A percentile compares a stretch with the other conserved stretches of the same genome.
Conservation (phyloP, 2,888 invertebrate genomes). For the Hirtodrosophila trivittata region DNA sequence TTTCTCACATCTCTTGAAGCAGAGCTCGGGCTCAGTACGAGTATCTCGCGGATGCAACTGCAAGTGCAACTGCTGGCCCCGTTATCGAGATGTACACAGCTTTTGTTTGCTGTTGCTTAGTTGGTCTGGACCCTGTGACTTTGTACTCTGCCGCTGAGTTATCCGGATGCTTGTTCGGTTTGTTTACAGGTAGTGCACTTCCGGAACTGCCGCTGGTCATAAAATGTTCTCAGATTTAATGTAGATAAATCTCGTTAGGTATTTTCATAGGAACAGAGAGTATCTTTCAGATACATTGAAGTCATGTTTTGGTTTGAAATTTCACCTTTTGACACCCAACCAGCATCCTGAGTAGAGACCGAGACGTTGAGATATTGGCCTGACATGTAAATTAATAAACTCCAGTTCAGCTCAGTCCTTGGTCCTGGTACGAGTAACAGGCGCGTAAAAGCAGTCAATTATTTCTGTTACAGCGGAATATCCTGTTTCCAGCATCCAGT, state of each 20-base stretch:
- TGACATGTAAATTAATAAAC: slow-evolving; percentile 80
- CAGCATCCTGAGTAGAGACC: background rate
- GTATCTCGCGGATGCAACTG: slow-evolving; percentile 38
- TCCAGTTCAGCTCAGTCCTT: slow-evolving; percentile 31
- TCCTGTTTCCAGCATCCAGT: slow-evolving; percentile 75
- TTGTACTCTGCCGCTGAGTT: slow-evolving; percentile 50
- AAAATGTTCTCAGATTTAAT: slow-evolving; percentile 55
- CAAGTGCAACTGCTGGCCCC: slow-evolving; percentile 23
- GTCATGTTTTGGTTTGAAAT: slow-evolving; percentile 67
- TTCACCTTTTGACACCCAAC: slow-evolving; percentile 66
- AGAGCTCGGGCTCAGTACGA: background rate
- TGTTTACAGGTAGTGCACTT: slow-evolving; percentile 63
- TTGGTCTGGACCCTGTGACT: slow-evolving; percentile 8
- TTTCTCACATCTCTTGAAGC: slow-evolving; percentile 42
- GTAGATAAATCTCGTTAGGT: slow-evolving; percentile 64
- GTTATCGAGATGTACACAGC: slow-evolving; percentile 21
- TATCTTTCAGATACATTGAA: slow-evolving; percentile 26
- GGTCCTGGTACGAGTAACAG: slow-evolving; percentile 45
- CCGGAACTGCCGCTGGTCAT: slow-evolving; percentile 45
- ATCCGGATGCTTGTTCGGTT: slow-evolving; percentile 29
- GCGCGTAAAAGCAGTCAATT: slow-evolving; percentile 71
- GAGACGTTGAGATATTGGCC: slow-evolving; percentile 19
- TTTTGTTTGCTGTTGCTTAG: slow-evolving; percentile 31
- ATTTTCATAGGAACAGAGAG: slow-evolving; percentile 34
- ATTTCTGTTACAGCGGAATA: slow-evolving; percentile 53